phyloP scores from a whole-genome alignment of 2,113 vertebrate species.

The Malurus elegans region DNA sequence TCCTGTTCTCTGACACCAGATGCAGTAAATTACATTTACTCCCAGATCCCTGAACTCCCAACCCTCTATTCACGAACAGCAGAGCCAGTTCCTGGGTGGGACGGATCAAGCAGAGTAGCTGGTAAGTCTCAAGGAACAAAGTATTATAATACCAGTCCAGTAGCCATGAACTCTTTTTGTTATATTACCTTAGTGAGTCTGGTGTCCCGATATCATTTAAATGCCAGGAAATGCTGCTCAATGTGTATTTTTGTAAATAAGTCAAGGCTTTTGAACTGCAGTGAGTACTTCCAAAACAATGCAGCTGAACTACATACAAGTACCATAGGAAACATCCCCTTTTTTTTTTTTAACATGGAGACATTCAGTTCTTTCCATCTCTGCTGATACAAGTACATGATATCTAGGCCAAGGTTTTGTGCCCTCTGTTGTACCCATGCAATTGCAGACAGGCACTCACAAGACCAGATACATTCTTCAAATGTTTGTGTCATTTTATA shows the following conservation, averaged over 20 bases:
- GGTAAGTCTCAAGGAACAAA: constrained; percentile 78
- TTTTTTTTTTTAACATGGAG: not conserved
- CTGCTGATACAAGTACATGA: not conserved
- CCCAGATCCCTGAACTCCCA: constrained; percentile 79
- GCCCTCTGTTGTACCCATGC: not conserved
- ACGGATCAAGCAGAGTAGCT: constrained; percentile 74
- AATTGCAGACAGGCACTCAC: not conserved
- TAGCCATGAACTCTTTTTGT: constrained; percentile 40
- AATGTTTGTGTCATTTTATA: not conserved
- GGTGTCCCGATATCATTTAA: not conserved
- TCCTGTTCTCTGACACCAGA: constrained; percentile 80
- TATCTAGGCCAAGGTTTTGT: not conserved
- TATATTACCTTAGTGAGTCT: constrained; percentile 9
- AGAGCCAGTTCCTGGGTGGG: constrained; percentile 73
- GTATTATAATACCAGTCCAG: constrained; percentile 43
- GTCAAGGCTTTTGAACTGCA: constrained; percentile 7
- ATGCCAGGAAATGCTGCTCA: constrained; percentile 18
- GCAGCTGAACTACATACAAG: not conserved
- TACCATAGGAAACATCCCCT: not conserved
- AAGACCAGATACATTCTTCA: not conserved
- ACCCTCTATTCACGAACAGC: constrained; percentile 74
- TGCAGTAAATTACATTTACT: constrained; percentile 83
- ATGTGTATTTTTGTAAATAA: not conserved
- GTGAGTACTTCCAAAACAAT: not conserved
- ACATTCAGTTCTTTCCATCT: not conserved